Evolutionary conservation across 2,113 vertebrate species (phyloP).

Genomic region (Ciconia boyciana): DNA sequence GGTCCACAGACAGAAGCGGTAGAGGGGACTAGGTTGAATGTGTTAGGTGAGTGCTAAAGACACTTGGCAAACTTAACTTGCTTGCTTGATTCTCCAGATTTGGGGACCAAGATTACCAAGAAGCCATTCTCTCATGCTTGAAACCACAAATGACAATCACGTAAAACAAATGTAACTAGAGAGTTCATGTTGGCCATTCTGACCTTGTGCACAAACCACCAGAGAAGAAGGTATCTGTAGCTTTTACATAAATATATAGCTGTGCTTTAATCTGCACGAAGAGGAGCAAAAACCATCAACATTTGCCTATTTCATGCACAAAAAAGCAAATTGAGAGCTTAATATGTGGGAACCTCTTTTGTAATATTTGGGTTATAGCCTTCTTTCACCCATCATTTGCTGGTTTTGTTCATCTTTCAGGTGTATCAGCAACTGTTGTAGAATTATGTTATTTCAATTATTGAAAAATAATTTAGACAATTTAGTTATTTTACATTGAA

Average conservation of each 20-base stretch:
- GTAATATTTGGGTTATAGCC: neutral
- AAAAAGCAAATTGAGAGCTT: neutral
- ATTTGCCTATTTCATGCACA: neutral
- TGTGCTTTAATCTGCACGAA: neutral
- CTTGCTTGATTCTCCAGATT: neutral
- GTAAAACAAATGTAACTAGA: neutral
- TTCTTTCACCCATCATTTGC: neutral
- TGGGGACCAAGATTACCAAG: neutral
- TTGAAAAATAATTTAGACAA: neutral
- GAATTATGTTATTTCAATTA: neutral
- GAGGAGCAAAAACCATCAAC: neutral
- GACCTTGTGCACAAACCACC: neutral
- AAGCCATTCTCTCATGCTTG: neutral
- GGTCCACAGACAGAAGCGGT: neutral
- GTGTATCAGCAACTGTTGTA: neutral
- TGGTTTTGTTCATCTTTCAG: neutral
- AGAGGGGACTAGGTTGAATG: neutral
- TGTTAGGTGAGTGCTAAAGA: neutral
- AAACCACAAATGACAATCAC: neutral
- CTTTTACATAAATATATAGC: neutral
- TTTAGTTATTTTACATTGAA: neutral
- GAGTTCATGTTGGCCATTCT: neutral
- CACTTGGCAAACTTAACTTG: neutral
- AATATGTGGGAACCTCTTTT: neutral
- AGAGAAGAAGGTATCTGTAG: neutral